A percentile compares a stretch with the other conserved stretches of the same genome.
phyloP scores from a whole-genome alignment of 2,113 vertebrate genomes.

The Motacilla alba region DNA sequence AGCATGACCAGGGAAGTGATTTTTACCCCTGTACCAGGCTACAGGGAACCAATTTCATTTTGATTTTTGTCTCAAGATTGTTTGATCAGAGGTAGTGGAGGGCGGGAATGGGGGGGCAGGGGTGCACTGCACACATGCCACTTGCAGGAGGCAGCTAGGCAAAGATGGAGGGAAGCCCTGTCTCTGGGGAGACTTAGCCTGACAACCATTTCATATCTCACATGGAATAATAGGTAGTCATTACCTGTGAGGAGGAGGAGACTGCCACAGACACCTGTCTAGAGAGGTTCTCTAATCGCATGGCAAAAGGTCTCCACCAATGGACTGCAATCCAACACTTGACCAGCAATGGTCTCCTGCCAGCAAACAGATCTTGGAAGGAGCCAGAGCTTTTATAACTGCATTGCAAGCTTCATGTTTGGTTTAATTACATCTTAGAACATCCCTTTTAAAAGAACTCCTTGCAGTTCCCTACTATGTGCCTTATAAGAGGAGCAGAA shows the following conservation, averaged over 20 bases:
- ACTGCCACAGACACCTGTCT: neutral
- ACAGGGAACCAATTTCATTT: neutral
- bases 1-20: neutral
- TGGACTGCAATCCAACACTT: accelerated
- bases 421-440: neutral
- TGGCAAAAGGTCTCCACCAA: neutral
- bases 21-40: neutral
- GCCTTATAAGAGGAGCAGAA: neutral
- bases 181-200: neutral
- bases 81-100: neutral
- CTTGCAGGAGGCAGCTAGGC: neutral
- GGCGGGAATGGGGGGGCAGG: too few relatives aligned
- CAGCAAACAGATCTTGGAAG: neutral
- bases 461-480: neutral
- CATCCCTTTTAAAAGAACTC: neutral
- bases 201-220: neutral
- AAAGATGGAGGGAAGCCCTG: neutral
- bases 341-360: accelerated
- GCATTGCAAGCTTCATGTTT: accelerated
- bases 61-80: neutral
- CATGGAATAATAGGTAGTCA: neutral
- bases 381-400: accelerated
- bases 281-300: accelerated
- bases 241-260: too few relatives aligned
- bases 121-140: accelerated